Base-by-base conservation (phyloP, 2,113 vertebrate genomes). In the Nansenia antarctica region DNA sequence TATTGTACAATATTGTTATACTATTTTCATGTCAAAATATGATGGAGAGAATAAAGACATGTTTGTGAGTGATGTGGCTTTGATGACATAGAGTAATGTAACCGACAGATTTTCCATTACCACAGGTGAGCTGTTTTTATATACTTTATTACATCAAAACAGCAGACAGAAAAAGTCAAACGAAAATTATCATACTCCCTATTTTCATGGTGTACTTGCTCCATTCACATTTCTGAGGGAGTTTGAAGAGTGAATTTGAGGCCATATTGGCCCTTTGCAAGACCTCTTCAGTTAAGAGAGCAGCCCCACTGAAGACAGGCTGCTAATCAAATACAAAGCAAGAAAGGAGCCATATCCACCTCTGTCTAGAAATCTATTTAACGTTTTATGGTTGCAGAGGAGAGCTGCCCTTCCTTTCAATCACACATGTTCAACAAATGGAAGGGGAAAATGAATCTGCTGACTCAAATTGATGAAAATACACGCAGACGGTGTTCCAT, bases 391-490 rank as follows among this genome's bases (percentile, higher is more conserved):
- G 42, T 27, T 15, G 15, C 12, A 66, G 60, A 20, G 57, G 55
- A 66, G 52, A 31, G 39, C 31, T 12, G 49, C 4, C 18, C 64
- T 55, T 67, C 31, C 55, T 74, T 69, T 72, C 67, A 74, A 75
- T 77, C 74, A 74, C 29, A 69, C 63, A 53, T 70, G 66, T 64
- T 73, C 59, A 66, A 35, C 60, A 69, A 78, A 74, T 75, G 66
- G 58, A 75, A 53, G 15, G 53, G 65, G 60, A 70, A 80, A 80
- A 78, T 62, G 24, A 62, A 76, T 62, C 69, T 65, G 69, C 74
- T 78, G 69, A 76, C 76, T 72, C 34, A 73, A 73, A 78, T 60
- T 49, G 78, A 71, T 76, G 63, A 73, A 79, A 83, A 83, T 70
- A 18, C 66, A 75, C 53, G 22, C 67, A 73, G 69, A 73, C 55